phyloP scores from a whole-genome alignment of 1,140 invertebrate genomes.

The Penaeus indicus region DNA sequence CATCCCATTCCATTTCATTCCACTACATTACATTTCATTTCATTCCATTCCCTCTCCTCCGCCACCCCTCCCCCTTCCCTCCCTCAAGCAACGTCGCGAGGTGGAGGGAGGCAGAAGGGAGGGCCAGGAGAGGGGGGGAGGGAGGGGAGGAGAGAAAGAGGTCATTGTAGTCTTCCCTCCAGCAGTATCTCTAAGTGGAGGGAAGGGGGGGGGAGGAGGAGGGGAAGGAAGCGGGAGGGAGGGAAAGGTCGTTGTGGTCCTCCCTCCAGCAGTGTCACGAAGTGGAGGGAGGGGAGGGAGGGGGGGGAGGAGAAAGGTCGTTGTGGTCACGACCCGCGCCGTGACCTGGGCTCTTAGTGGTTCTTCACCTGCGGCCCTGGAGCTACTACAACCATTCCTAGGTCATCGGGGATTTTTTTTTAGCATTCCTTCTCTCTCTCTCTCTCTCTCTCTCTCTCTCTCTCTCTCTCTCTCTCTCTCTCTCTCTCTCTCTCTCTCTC shows the following conservation, averaged over 20 bases:
- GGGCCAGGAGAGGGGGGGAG: not conserved
- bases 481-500: too few relatives aligned
- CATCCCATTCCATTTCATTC: too few relatives aligned
- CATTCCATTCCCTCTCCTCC: not conserved
- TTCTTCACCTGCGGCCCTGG: not conserved
- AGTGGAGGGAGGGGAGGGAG: not conserved
- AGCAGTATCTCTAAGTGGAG: not conserved
- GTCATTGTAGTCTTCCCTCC: not conserved
- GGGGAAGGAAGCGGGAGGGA: not conserved
- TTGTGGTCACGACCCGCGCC: not conserved
- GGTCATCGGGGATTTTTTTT: too few relatives aligned
- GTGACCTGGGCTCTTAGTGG: constrained; percentile 19
- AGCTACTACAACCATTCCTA: too few relatives aligned
- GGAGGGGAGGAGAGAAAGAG: not conserved
- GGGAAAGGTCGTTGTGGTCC: not conserved
- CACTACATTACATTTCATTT: too few relatives aligned
- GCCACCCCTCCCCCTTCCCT: not conserved
- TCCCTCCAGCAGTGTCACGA: not conserved
- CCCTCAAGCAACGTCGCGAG: not conserved
- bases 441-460: too few relatives aligned
- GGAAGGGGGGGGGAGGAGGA: not conserved
- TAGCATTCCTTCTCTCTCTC: too few relatives aligned
- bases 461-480: too few relatives aligned
- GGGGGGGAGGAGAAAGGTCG: not conserved
- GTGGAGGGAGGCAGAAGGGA: not conserved